Evolutionary conservation across 2,113 vertebrate genomes (phyloP).

Genomic region (Phylloscopus trochiloides): DNA sequence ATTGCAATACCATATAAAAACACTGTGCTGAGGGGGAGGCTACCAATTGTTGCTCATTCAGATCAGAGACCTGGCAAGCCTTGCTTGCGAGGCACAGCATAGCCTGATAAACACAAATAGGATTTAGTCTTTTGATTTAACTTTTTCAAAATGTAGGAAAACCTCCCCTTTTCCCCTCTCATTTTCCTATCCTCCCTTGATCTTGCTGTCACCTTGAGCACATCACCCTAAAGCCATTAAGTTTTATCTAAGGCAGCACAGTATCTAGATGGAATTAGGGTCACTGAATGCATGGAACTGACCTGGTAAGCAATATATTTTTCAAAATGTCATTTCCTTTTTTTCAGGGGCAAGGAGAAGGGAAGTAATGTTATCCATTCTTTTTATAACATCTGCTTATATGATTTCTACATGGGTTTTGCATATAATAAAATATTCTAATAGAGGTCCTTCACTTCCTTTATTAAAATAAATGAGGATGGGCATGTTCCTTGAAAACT

Average conservation of each 20-base stretch:
- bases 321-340: neutral
- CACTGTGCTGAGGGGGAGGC: neutral
- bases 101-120: neutral
- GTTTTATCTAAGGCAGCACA: neutral
- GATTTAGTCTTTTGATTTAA: neutral
- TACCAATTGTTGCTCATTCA: neutral
- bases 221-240: neutral
- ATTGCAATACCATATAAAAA: neutral
- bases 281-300: neutral
- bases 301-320: neutral
- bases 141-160: neutral
- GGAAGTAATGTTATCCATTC: neutral
- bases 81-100: neutral
- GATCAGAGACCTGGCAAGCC: neutral
- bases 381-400: neutral
- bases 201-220: neutral
- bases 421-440: neutral
- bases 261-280: neutral
- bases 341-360: neutral
- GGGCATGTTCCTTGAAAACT: neutral
- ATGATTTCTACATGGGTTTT: neutral
- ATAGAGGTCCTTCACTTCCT: neutral
- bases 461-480: conserved; percentile 9
- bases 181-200: neutral
- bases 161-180: neutral